Evolutionary conservation across 2,888 invertebrate genomes (phyloP), one percentile per base, ranked within the genome.

Genomic region (Pseudanteris insignis): DNA sequence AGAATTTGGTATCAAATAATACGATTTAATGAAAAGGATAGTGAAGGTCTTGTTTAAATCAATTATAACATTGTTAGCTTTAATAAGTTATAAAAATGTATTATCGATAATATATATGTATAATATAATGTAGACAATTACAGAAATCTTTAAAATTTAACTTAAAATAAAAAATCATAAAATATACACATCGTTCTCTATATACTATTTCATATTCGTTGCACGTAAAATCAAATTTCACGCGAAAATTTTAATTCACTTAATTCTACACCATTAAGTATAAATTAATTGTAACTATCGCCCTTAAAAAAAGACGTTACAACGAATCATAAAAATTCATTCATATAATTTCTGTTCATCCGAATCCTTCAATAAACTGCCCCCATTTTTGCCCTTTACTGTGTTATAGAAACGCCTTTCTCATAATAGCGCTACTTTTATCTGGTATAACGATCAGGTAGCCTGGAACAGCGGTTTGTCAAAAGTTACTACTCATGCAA

Each of bases 141-240:
- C 60, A 54, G 36, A 30, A 33, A 61, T 64, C 60, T 51, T 53
- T 62, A 13, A 51, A 33, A 43, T 36, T 12, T 21, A 36, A 55
- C 64, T 58, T 38, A 41, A 29, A 36, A 43, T 34, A 60, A 58
- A 66, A 47, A 47, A 63, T 51, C 9, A 64, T 61, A 63, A 66
- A 68, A 68, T 64, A 67, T 70, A 70, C 69, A 72, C 72, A 72
- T 72, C 69, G 71, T 72, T 73, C 72, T 73, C 72, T 74, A 71
- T 71, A 61, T 67, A 66, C 62, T 63, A 63, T 57, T 36, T 58
- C 47, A 37, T 46, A 25, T 9, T 46, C 33, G 47, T 44, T 8
- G 37, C 12, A 46, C 50, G 44, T 28, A 28, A 34, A 34, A 28
- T 30, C 9, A 37, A 37, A 7, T 37, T 53, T 14, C 10, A 12